These are phyloP conservation scores for Anticlea derivata DNA, from an alignment of 2,888 invertebrate genomes.

Conservation along the genomic window DNA sequence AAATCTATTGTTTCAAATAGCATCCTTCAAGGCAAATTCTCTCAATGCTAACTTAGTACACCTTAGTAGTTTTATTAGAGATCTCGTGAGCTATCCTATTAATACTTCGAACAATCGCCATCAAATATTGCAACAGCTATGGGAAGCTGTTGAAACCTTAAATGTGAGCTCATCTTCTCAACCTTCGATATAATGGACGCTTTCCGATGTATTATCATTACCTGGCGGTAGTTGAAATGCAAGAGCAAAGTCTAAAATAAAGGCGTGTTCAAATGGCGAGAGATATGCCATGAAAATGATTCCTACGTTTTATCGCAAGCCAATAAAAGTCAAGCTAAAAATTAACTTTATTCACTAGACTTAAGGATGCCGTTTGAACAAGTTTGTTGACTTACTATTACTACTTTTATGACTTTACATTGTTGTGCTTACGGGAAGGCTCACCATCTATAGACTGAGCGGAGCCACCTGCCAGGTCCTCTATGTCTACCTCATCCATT, in stretches of 20 bases:
- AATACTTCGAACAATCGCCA: slow-evolving; percentile 31
- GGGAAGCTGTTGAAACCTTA: slow-evolving; percentile 38
- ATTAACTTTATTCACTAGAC: no score
- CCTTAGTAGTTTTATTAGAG: neutral
- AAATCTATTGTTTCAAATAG: neutral
- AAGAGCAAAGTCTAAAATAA: neutral
- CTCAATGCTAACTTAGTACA: neutral
- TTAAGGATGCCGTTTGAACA: no score
- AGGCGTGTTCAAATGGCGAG: no score
- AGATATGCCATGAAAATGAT: no score
- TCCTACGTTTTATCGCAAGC: no score
- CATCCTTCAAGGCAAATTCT: slow-evolving; percentile 1
- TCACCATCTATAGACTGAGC: no score
- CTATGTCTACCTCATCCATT: no score
- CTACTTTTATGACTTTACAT: no score
- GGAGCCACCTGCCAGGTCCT: no score
- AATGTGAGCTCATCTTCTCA: slow-evolving; percentile 35
- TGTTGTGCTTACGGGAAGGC: no score
- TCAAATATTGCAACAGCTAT: slow-evolving; percentile 35
- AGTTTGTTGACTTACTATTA: no score
- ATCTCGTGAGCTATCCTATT: slow-evolving; percentile 20
- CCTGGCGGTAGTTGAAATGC: neutral
- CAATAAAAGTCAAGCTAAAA: no score
- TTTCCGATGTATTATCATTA: slow-evolving; percentile 20
- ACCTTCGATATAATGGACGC: slow-evolving; percentile 29